Evolutionary conservation across 2,888 invertebrate species (phyloP).

Genomic region (Epinotia demarniana): DNA sequence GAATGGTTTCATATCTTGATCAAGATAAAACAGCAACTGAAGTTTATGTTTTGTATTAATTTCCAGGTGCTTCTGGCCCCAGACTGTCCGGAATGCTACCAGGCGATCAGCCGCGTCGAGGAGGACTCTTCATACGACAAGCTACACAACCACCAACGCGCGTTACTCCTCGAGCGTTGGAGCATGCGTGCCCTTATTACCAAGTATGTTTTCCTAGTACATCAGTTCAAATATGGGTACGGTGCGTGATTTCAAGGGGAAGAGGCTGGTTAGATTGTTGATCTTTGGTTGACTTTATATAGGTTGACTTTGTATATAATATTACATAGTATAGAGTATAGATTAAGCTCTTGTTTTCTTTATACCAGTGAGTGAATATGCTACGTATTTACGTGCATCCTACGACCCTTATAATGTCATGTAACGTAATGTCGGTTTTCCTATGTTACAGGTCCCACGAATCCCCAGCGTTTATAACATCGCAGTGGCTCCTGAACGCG

Average conservation of each 20-base stretch:
- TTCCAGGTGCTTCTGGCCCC: constrained; percentile 87
- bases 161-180: constrained; percentile 92
- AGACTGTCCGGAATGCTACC: constrained; percentile 88
- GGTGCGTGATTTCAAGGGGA: too few relatives aligned
- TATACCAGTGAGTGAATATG: too few relatives aligned
- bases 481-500: constrained; percentile 94
- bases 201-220: constrained; percentile 62
- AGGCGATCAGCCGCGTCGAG: constrained; percentile 60
- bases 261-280: too few relatives aligned
- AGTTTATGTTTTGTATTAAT: not conserved
- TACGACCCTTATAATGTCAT: too few relatives aligned
- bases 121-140: constrained; percentile 70
- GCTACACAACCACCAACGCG: constrained; percentile 67
- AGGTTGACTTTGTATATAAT: too few relatives aligned
- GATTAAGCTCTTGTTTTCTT: too few relatives aligned
- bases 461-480: constrained; percentile 75
- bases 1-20: too few relatives aligned
- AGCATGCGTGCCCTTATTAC: constrained; percentile 86
- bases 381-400: too few relatives aligned
- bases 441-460: constrained; percentile 73
- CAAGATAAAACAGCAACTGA: too few relatives aligned
- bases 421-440: not conserved
- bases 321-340: too few relatives aligned
- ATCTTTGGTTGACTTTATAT: too few relatives aligned
- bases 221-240: not conserved